Evolutionary conservation across 2,888 invertebrate species (phyloP).

Genomic region (Minunthozetes semirufus): DNA sequence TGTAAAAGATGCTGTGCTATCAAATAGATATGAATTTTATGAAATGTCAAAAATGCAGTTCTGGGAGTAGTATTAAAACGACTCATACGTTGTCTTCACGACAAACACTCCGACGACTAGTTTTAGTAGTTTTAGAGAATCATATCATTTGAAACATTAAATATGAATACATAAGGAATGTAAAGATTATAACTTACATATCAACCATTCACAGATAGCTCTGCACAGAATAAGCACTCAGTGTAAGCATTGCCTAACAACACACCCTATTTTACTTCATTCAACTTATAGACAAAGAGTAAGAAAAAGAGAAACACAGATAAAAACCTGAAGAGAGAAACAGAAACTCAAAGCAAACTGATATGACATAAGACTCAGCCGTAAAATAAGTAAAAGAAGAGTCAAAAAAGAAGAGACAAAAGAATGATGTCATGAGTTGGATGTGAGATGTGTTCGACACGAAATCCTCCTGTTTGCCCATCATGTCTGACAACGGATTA

Average conservation of each 20-base stretch:
- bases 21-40: conserved; percentile 28
- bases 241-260: not conserved
- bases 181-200: conserved; percentile 24
- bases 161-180: conserved; percentile 22
- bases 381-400: not conserved
- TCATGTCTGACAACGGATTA: conserved; percentile 33
- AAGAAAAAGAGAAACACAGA: not conserved
- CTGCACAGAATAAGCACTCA: not conserved
- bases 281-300: not conserved
- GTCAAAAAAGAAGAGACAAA: conserved; percentile 12
- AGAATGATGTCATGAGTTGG: conserved; percentile 29
- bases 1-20: conserved; percentile 18
- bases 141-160: conserved; percentile 22
- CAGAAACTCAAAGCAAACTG: not conserved
- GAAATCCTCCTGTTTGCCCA: conserved; percentile 27
- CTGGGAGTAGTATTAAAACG: not conserved
- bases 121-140: conserved; percentile 1
- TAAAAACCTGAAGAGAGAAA: not conserved
- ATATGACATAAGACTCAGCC: not conserved
- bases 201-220: not conserved
- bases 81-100: not conserved
- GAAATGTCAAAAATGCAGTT: conserved; percentile 31
- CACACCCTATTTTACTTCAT: conserved; percentile 18
- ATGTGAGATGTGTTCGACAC: conserved; percentile 25
- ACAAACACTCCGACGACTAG: not conserved